Conservation (phyloP, 2,888 invertebrate genomes). For the Drosophila lacicola region DNA sequence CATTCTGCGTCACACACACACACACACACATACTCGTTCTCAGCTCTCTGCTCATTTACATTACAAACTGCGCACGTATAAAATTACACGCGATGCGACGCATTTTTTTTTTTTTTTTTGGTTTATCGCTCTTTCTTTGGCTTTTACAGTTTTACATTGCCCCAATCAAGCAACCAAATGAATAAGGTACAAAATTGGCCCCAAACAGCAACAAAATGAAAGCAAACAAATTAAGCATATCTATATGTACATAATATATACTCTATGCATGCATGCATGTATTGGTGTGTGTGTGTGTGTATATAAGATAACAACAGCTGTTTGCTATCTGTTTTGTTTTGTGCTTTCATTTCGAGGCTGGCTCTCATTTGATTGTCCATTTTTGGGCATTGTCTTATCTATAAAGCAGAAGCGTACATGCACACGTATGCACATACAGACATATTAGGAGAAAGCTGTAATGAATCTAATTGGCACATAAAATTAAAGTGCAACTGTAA, state of each 20-base stretch:
- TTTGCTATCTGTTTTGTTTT: conserved; percentile 39
- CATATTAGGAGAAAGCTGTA: conserved; percentile 20
- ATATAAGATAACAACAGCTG: conserved; percentile 55
- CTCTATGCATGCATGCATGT: background rate
- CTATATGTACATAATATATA: background rate
- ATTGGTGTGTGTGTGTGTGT: background rate
- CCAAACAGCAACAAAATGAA: conserved; percentile 43
- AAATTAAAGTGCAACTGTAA: conserved; percentile 6
- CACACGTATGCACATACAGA: background rate
- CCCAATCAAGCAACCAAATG: conserved; percentile 13
- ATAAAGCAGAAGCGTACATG: conserved; percentile 1
- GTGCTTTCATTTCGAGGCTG: conserved; percentile 35
- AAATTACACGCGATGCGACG: conserved; percentile 45
- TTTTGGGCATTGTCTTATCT: conserved; percentile 48
- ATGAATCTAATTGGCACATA: conserved; percentile 18
- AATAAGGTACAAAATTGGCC: conserved; percentile 35
- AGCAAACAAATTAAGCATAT: conserved; percentile 43
- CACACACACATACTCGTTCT: background rate
- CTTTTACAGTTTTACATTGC: conserved; percentile 34
- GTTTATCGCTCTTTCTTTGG: conserved; percentile 29
- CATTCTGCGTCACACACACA: conserved; percentile 21
- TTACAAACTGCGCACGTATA: conserved; percentile 70
- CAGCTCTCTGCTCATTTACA: conserved; percentile 59
- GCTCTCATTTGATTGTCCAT: conserved; percentile 37
- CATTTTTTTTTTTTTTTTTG: conserved; percentile 16